Percentiles rank a stretch among this genome's conserved stretches.
Conservation (phyloP, 2,888 invertebrate species). For the Thecophora atra region DNA sequence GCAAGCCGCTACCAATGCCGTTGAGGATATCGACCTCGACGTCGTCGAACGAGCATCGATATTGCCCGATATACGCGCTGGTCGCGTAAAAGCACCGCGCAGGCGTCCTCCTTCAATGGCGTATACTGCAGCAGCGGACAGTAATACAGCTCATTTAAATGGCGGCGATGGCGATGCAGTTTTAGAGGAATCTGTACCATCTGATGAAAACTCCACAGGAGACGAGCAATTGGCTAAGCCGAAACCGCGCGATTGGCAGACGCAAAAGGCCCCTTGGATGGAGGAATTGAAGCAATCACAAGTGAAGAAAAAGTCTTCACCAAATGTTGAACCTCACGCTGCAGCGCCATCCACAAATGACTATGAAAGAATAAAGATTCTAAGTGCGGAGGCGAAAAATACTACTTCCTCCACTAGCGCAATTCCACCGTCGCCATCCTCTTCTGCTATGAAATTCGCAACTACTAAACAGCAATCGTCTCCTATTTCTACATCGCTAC, state of each 20-base stretch:
- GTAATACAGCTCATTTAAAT: constrained; percentile 60
- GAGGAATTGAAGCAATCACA: constrained; percentile 83
- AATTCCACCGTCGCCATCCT: constrained; percentile 38
- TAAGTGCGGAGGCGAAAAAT: constrained; percentile 49
- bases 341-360: constrained; percentile 21
- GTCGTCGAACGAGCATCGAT: constrained; percentile 73
- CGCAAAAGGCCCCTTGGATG: constrained; percentile 82
- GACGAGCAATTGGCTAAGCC: constrained; percentile 69
- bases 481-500: constrained; percentile 54
- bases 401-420: constrained; percentile 39
- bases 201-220: constrained; percentile 60
- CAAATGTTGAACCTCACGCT: constrained; percentile 57
- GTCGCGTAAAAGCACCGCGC: constrained; percentile 69
- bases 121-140: constrained; percentile 59
- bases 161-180: constrained; percentile 53
- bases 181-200: constrained; percentile 43
- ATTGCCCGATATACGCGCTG: constrained; percentile 74
- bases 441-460: constrained; percentile 36
- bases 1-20: constrained; percentile 58
- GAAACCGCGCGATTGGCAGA: constrained; percentile 76
- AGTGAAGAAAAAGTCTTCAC: constrained; percentile 64
- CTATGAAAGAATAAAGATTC: constrained; percentile 3
- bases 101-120: constrained; percentile 72
- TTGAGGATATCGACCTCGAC: constrained; percentile 70
- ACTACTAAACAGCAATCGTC: constrained; percentile 60